A percentile compares a stretch with the other conserved stretches of the same genome.
These are phyloP conservation scores for Haliaeetus leucogaster DNA, from an alignment of 2,113 vertebrate species.

Conservation along the genomic window DNA sequence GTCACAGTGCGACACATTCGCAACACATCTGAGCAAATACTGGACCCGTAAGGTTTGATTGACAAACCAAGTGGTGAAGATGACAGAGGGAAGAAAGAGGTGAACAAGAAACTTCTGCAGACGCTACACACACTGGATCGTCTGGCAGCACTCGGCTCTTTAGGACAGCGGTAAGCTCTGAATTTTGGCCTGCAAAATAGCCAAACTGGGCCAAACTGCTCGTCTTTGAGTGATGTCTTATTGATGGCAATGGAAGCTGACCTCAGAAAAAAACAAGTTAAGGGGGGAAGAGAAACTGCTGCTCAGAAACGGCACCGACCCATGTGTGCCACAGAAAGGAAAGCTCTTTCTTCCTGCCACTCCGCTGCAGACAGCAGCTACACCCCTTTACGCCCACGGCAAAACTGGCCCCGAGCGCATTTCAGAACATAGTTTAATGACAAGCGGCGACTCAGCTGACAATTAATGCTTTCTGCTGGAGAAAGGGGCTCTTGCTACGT, in stretches of 20 bases:
- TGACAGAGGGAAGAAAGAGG: background rate
- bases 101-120: background rate
- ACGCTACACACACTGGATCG: fast-evolving
- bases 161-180: background rate
- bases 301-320: background rate
- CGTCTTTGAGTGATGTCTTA: background rate
- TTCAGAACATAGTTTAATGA: background rate
- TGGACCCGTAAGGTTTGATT: fast-evolving
- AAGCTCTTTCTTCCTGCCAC: background rate
- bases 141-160: background rate
- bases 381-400: fast-evolving
- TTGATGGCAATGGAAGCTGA: background rate
- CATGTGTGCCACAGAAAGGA: fast-evolving
- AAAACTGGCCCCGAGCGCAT: fast-evolving
- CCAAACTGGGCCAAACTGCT: background rate
- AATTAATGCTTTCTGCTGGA: background rate
- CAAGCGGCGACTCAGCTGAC: background rate
- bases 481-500: background rate
- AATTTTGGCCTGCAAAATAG: background rate
- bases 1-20: background rate
- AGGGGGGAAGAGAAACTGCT: background rate
- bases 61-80: background rate
- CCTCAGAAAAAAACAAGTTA: background rate
- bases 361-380: background rate
- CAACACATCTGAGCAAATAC: background rate